Evolutionary conservation across 2,113 vertebrate species (phyloP).

Genomic region (Aptenodytes forsteri): DNA sequence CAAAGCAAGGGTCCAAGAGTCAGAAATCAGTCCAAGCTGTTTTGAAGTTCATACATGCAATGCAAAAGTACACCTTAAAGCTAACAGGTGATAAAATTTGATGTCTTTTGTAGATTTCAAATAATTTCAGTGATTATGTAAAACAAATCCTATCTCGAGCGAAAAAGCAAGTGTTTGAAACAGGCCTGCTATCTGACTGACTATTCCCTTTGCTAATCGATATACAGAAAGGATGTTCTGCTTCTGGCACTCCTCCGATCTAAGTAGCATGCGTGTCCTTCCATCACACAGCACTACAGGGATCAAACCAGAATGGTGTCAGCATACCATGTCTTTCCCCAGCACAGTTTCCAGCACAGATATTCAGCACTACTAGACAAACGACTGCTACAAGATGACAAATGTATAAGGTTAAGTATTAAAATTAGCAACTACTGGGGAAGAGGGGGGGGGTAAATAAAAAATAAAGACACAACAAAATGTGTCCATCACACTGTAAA

Average conservation of each 20-base stretch:
- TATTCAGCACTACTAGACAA: neutral
- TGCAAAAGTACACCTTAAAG: neutral
- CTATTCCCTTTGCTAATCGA: neutral
- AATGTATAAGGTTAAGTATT: neutral
- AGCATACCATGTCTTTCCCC: neutral
- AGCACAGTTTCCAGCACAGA: neutral
- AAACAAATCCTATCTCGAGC: neutral
- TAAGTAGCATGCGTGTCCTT: neutral
- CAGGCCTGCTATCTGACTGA: neutral
- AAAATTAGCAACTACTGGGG: neutral
- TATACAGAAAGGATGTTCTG: neutral
- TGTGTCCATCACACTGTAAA: rapidly evolving
- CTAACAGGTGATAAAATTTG: neutral
- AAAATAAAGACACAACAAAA: neutral
- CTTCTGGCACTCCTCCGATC: neutral
- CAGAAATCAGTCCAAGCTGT: neutral
- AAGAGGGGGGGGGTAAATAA: neutral
- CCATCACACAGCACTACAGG: neutral
- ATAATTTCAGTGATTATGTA: neutral
- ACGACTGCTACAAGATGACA: neutral
- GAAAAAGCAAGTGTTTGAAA: neutral
- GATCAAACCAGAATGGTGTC: neutral
- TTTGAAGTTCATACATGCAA: neutral
- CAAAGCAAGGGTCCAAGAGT: neutral
- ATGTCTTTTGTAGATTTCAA: neutral